Conservation (phyloP, 2,888 invertebrate species). For the Luffia ferchaultella region DNA sequence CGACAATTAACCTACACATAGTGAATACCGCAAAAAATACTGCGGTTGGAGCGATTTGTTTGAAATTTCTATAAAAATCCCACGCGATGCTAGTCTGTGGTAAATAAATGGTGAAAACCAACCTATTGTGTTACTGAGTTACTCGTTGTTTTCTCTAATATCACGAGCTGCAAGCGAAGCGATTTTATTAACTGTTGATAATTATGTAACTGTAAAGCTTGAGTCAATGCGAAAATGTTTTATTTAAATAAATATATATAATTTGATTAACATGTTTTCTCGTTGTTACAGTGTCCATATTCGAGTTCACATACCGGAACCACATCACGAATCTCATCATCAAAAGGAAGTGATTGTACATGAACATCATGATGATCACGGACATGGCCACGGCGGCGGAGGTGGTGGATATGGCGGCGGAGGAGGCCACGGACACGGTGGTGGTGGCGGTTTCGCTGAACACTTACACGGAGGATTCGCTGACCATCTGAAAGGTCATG, state of each 20-base stretch:
- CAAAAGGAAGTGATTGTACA: conserved; percentile 41
- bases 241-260: conserved; percentile 11
- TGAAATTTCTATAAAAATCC: conserved; percentile 51
- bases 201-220: conserved; percentile 11
- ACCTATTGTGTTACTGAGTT: conserved; percentile 41
- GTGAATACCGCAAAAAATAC: conserved; percentile 36
- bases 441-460: conserved; percentile 11
- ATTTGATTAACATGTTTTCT: conserved; percentile 11
- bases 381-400: conserved; percentile 13
- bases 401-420: conserved; percentile 9
- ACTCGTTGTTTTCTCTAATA: conserved; percentile 34
- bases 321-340: conserved; percentile 52
- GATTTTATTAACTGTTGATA: conserved; percentile 23
- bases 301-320: conserved; percentile 61
- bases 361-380: conserved; percentile 33
- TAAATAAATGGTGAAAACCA: conserved; percentile 56
- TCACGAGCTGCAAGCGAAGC: conserved; percentile 35
- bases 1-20: neutral
- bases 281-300: conserved; percentile 62
- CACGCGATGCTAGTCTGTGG: conserved; percentile 49
- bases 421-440: conserved; percentile 17
- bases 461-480: conserved; percentile 16
- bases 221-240: conserved; percentile 18
- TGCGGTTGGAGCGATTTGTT: conserved; percentile 39
- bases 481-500: conserved; percentile 13